Conservation (phyloP, 2,888 invertebrate genomes). For the Epistrophe eligans region DNA sequence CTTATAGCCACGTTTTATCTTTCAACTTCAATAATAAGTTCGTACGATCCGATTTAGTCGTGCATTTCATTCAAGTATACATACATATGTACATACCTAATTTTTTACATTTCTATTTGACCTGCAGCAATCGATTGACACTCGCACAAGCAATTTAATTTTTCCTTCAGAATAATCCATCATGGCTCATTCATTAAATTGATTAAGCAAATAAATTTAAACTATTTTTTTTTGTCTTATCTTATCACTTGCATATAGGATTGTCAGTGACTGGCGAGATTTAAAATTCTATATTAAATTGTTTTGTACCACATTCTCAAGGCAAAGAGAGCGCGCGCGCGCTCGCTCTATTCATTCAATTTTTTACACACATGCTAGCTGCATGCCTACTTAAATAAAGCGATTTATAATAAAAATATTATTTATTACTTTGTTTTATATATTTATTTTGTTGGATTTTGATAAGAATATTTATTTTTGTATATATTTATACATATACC, state of each 20-base stretch:
- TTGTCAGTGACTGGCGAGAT: slow-evolving; percentile 23
- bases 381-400: background rate
- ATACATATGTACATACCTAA: too few relatives aligned
- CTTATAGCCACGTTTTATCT: too few relatives aligned
- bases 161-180: background rate
- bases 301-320: background rate
- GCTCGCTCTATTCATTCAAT: background rate
- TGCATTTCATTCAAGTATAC: too few relatives aligned
- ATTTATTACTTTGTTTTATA: background rate
- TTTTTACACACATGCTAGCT: background rate
- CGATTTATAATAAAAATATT: background rate
- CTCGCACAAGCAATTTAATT: slow-evolving; percentile 16
- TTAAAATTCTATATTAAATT: background rate
- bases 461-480: background rate
- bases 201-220: slow-evolving; percentile 46
- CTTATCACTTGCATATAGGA: background rate
- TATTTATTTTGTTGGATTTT: background rate
- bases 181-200: slow-evolving; percentile 58
- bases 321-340: background rate
- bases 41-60: too few relatives aligned
- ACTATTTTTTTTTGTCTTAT: slow-evolving; percentile 57
- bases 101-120: background rate
- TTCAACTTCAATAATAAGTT: too few relatives aligned
- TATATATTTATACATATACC: background rate
- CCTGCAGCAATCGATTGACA: slow-evolving; percentile 1